Conservation (phyloP, 2,888 invertebrate species). For the Ceramica pisi region DNA sequence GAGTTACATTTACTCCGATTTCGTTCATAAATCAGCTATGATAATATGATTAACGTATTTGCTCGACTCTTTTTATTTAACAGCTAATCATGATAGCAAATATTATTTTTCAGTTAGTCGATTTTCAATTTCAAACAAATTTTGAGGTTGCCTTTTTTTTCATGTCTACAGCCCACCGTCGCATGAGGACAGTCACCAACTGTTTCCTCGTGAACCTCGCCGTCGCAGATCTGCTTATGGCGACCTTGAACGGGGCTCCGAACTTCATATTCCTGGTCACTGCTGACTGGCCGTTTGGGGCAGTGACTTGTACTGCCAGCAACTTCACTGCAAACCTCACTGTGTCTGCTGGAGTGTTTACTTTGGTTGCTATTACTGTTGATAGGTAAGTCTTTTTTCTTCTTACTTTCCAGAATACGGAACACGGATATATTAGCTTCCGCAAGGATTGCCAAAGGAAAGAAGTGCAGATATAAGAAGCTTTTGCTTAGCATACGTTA, state of each 20-base stretch:
- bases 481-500: too few species aligned
- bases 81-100: background rate
- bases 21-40: background rate
- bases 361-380: constrained; percentile 97
- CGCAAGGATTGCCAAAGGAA: too few species aligned
- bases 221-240: constrained; percentile 96
- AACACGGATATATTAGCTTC: too few species aligned
- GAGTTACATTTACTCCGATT: too few species aligned
- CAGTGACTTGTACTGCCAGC: constrained; percentile 95
- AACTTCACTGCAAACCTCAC: constrained; percentile 97
- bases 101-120: background rate
- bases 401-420: background rate
- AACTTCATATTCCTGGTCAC: constrained; percentile 97
- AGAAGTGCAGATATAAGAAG: too few species aligned
- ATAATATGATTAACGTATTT: background rate
- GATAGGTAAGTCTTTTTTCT: constrained; percentile 94
- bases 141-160: background rate
- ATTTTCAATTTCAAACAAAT: background rate
- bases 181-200: constrained; percentile 97
- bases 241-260: constrained; percentile 96
- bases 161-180: constrained; percentile 92
- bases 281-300: constrained; percentile 97
- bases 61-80: too few species aligned
- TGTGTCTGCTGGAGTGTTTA: constrained; percentile 97
- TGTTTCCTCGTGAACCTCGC: constrained; percentile 97